Evolutionary conservation across 1,140 invertebrate genomes (phyloP), one percentile per base, ranked within the genome.

Genomic region (Sitophilus oryzae): DNA sequence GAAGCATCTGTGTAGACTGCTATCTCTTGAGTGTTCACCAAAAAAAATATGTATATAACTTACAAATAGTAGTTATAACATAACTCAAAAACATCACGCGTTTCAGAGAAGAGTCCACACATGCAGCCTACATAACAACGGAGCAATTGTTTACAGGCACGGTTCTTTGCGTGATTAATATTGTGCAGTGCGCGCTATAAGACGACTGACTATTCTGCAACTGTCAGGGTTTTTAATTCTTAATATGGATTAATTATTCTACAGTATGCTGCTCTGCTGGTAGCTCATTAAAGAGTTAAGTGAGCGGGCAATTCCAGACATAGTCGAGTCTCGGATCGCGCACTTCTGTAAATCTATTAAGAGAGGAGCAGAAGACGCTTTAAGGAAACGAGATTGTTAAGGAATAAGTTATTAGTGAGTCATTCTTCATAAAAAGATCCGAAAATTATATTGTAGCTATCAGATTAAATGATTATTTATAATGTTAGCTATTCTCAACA

Each of bases 161-260:
- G 15, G 16, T 42, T 47, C 45, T 46, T 54, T 30, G 34, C 21
- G n/a, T 54, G 52, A 54, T 54, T 54, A 54, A 54, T 54, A 20
- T 30, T 46, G 20, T 22, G n/a, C 50, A 52, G 10, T n/a, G n/a
- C n/a, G n/a, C 43, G 42, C 52, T 44, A 47, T 41, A 47, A 54
- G 43, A 54, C 52, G 42, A 54, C 40, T 54, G 25, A 30, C 40
- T 54, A 54, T 47, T 23, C 45, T 34, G 52, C 45, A 46, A 41
- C 52, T 47, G 52, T 54, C 52, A 46, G 40, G 43, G 45, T 40
- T 42, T 43, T 19, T n/a, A 30, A 38, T 54, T 46, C 52, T 54
- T 54, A 54, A 54, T 54, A 47, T 47, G 52, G 52, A 54, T 54
- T 54, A 54, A 54, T 54, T 54, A 54, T 48, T 54, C 22, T 40